Evolutionary conservation across 2,113 vertebrate species (phyloP).

Genomic region (Menidia beryllina): DNA sequence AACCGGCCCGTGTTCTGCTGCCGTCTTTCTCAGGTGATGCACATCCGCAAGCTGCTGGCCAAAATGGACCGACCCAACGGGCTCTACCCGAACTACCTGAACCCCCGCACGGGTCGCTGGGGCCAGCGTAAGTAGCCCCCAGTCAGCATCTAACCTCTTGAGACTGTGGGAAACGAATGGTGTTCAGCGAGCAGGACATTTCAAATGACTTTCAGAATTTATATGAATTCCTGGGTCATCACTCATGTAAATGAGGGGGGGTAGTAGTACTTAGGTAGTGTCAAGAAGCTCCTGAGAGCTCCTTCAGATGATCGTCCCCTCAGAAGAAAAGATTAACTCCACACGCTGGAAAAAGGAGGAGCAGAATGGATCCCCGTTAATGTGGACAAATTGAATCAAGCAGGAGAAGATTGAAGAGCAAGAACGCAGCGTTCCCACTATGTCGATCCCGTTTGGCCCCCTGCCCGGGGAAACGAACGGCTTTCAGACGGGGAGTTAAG

Average conservation of each 20-base stretch:
- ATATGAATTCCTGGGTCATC: background rate
- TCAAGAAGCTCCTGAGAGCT: background rate
- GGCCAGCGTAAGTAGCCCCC: conserved; percentile 99
- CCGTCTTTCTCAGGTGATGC: conserved; percentile 89
- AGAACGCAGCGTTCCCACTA: conserved; percentile 32
- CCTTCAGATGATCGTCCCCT: background rate
- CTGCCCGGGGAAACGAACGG: conserved; percentile 48
- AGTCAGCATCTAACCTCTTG: too few species aligned
- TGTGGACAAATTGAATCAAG: conserved; percentile 58
- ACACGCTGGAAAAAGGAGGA: conserved; percentile 17
- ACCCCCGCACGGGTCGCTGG: conserved; percentile 97
- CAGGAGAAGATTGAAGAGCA: conserved; percentile 31
- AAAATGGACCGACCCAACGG: conserved; percentile 99
- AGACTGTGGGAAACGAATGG: too few species aligned
- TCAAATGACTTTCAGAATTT: background rate
- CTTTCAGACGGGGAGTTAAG: conserved; percentile 35
- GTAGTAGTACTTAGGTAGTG: too few species aligned
- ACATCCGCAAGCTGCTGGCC: conserved; percentile 95
- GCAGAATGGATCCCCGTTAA: conserved; percentile 45
- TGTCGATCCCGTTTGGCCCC: conserved; percentile 49
- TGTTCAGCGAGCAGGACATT: background rate
- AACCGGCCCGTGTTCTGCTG: background rate
- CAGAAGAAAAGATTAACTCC: conserved; percentile 10
- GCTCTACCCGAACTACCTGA: conserved; percentile 98
- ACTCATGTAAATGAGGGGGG: background rate